phyloP scores from a whole-genome alignment of 2,797 vertebrate species.

The Sphenopsis melanotis region DNA sequence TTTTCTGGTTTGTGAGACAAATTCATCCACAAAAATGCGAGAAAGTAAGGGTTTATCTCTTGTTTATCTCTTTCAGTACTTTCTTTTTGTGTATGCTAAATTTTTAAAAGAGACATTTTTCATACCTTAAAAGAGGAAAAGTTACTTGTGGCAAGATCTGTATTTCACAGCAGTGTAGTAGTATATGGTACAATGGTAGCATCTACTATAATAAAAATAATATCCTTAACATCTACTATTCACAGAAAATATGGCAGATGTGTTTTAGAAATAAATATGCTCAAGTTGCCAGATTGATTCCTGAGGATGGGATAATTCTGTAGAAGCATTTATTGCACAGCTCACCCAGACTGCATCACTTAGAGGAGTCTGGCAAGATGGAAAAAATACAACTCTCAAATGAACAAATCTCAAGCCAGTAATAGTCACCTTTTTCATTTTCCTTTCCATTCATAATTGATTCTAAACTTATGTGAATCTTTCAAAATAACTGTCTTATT shows the following conservation, averaged over 20 bases:
- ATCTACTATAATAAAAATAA: neutral
- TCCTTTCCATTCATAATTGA: conserved; percentile 72
- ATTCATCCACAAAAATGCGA: neutral
- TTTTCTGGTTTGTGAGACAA: neutral
- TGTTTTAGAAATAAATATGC: neutral
- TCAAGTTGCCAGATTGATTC: neutral
- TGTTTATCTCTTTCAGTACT: neutral
- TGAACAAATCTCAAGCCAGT: conserved; percentile 29
- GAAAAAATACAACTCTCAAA: conserved; percentile 17
- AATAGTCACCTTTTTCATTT: conserved; percentile 52
- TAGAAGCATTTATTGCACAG: neutral
- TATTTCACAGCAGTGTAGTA: neutral
- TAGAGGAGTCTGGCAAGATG: neutral
- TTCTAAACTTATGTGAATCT: conserved; percentile 64
- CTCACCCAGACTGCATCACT: neutral
- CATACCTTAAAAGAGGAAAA: neutral
- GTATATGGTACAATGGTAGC: neutral
- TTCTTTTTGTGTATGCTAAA: neutral
- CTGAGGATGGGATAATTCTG: neutral
- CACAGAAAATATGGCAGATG: neutral
- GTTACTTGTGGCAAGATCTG: neutral
- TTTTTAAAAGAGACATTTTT: neutral
- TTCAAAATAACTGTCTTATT: conserved; percentile 73
- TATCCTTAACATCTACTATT: neutral
- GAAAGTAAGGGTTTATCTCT: neutral